Conservation (phyloP, 1,140 invertebrate genomes). For the Doryteuthis pealeii region DNA sequence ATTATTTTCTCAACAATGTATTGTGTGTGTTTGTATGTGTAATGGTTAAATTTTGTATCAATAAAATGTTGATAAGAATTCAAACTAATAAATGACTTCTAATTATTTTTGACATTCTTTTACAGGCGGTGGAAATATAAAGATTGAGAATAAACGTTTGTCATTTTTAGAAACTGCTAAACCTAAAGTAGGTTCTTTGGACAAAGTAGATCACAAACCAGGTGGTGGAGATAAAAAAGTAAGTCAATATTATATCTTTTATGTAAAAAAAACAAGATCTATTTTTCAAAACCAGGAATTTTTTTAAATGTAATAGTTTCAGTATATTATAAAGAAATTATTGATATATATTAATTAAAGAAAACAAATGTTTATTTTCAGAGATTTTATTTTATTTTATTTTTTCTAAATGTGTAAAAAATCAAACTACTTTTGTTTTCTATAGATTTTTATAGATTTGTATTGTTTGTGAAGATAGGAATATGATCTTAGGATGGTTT, state of each 20-base stretch:
- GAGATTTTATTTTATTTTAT: background rate
- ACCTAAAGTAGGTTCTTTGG: conserved; percentile 70
- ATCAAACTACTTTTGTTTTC: background rate
- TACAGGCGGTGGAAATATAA: conserved; percentile 47
- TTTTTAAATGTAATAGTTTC: background rate
- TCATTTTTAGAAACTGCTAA: conserved; percentile 74
- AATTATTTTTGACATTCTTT: background rate
- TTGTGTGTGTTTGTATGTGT: no score
- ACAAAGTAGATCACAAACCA: conserved; percentile 83
- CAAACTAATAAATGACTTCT: no score
- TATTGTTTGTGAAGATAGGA: no score
- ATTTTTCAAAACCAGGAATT: background rate
- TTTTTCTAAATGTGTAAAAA: background rate
- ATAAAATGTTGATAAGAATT: no score
- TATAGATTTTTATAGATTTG: no score
- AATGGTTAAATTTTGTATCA: no score
- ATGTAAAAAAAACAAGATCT: background rate
- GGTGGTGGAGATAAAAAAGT: conserved; percentile 91
- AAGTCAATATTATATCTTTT: conserved; percentile 47
- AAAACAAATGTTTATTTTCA: background rate
- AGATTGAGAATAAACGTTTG: conserved; percentile 84
- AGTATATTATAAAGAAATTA: background rate
- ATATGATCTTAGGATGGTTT: no score
- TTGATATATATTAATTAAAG: background rate
- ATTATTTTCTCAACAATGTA: no score